Percentiles rank a stretch among this genome's conserved stretches.
Conservation (phyloP, 2,888 invertebrate genomes). For the Cheilosia soror region DNA sequence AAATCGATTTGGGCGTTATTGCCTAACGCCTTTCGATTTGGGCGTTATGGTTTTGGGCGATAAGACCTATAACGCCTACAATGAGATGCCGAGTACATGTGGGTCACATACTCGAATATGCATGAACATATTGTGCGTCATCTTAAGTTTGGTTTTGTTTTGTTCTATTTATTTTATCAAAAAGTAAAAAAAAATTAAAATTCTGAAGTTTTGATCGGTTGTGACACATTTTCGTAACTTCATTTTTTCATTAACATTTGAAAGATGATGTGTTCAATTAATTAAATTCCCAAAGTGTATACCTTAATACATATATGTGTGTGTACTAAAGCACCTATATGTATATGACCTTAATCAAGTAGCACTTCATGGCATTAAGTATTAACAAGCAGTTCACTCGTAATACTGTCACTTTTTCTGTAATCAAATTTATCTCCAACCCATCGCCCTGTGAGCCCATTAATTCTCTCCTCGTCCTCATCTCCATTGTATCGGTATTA, state of each 20-base stretch:
- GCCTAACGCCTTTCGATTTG: too few species aligned
- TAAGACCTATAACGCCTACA: too few species aligned
- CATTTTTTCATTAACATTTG: conserved; percentile 62
- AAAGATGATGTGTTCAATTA: conserved; percentile 74
- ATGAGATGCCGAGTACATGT: too few species aligned
- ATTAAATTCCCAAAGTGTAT: conserved; percentile 45
- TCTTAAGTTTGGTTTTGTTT: too few species aligned
- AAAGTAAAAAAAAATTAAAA: too few species aligned
- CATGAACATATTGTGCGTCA: too few species aligned
- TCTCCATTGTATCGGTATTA: conserved; percentile 19
- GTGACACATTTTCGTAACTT: not conserved
- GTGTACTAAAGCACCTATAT: not conserved
- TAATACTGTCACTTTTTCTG: conserved; percentile 74
- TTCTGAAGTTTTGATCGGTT: too few species aligned
- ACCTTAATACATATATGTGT: not conserved
- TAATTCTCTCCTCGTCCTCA: conserved; percentile 69
- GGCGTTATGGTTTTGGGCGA: too few species aligned
- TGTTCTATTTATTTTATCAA: too few species aligned
- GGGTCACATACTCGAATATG: too few species aligned
- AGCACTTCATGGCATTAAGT: conserved; percentile 71
- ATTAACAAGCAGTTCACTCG: conserved; percentile 75
- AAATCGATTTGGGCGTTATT: too few species aligned
- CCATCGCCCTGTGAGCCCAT: conserved; percentile 74
- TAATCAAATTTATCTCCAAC: conserved; percentile 74
- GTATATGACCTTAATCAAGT: conserved; percentile 60